These are phyloP conservation scores for Nannoperca obscura DNA, from an alignment of 2,797 vertebrate species.

Conservation along the genomic window DNA sequence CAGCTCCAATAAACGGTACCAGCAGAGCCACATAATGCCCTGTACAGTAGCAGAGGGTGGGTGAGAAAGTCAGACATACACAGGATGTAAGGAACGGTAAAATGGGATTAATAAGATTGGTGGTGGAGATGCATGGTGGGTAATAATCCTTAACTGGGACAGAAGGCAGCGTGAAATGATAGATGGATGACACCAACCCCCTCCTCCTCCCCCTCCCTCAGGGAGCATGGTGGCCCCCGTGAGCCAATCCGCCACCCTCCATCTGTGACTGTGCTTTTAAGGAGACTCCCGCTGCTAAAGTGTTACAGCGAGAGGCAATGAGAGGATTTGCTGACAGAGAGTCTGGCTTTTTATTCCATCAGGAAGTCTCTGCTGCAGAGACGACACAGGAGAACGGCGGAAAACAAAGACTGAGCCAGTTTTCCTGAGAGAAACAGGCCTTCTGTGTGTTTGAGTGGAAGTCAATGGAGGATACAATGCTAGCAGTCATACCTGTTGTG, in stretches of 20 bases:
- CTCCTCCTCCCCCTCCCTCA: not conserved
- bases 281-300: constrained; percentile 20
- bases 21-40: constrained; percentile 32
- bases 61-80: constrained; percentile 1
- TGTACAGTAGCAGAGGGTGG: constrained; percentile 34
- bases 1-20: constrained; percentile 27
- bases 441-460: constrained; percentile 26
- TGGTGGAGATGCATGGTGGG: constrained; percentile 63
- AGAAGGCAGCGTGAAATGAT: constrained; percentile 29
- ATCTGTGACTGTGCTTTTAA: constrained; percentile 70
- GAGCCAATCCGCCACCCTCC: constrained; percentile 55
- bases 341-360: constrained; percentile 40
- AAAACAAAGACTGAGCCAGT: constrained; percentile 38
- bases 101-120: constrained; percentile 63
- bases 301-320: constrained; percentile 12
- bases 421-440: constrained; percentile 70
- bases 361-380: constrained; percentile 34
- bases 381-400: not conserved
- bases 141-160: constrained; percentile 69
- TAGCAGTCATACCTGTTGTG: not conserved
- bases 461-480: constrained; percentile 1
- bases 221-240: constrained; percentile 14
- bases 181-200: constrained; percentile 30
- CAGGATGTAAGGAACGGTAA: constrained; percentile 32
- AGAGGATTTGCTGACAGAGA: constrained; percentile 46